phyloP scores from a whole-genome alignment of 2,797 vertebrate species.

The Chanos chanos region DNA sequence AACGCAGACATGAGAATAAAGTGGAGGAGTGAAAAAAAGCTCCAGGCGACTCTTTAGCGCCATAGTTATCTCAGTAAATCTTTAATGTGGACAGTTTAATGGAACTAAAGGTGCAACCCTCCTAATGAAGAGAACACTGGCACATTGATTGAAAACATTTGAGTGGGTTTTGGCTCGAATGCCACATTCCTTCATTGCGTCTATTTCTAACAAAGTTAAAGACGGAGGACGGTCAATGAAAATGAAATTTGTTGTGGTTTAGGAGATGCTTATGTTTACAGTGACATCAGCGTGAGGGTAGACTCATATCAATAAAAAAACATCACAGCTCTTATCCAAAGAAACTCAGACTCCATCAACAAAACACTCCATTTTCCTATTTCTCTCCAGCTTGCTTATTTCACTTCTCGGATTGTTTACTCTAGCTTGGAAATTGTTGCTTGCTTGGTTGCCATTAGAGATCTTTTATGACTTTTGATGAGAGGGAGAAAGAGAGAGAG shows the following conservation, averaged over 20 bases:
- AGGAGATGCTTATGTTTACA: conserved; percentile 24
- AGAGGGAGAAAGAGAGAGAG: conserved; percentile 13
- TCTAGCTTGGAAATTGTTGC: conserved; percentile 38
- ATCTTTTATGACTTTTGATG: conserved; percentile 18
- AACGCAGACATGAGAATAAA: too few relatives aligned
- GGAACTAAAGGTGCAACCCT: too few relatives aligned
- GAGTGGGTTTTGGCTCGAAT: too few relatives aligned
- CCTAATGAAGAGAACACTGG: too few relatives aligned
- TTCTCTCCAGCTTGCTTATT: conserved; percentile 50
- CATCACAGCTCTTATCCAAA: conserved; percentile 34
- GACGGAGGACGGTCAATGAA: too few relatives aligned
- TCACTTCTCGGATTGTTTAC: conserved; percentile 43
- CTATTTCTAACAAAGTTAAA: too few relatives aligned
- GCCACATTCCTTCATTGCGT: too few relatives aligned
- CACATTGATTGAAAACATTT: too few relatives aligned
- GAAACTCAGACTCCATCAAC: conserved; percentile 34
- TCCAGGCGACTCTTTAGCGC: too few relatives aligned
- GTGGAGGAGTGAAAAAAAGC: too few relatives aligned
- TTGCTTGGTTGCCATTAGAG: conserved; percentile 34
- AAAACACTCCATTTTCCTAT: conserved; percentile 11
- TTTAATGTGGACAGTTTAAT: too few relatives aligned
- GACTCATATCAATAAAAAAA: conserved; percentile 35
- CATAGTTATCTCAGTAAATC: too few relatives aligned
- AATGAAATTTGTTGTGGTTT: conserved; percentile 2
- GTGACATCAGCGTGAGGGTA: neutral